Percentiles rank a stretch among this genome's conserved stretches.
phyloP scores from a whole-genome alignment of 2,888 invertebrate species.

The Lymantria monacha region DNA sequence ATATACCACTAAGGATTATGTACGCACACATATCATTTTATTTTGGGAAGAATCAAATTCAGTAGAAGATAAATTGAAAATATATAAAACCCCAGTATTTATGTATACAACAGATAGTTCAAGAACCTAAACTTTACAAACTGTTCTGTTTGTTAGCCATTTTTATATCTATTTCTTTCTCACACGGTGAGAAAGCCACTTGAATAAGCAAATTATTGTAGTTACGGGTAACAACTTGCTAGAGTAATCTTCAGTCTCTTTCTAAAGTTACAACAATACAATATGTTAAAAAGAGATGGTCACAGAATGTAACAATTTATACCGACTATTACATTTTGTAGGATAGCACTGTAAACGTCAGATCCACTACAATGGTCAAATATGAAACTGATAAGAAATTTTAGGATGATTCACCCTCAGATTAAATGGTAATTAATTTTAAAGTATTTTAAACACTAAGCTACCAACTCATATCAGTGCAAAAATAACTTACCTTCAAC shows the following conservation, averaged over 20 bases:
- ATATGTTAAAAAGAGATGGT: conserved; percentile 50
- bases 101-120: not conserved
- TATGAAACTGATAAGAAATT: conserved; percentile 65
- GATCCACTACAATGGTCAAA: conserved; percentile 61
- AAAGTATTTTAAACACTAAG: conserved; percentile 18
- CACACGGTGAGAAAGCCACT: conserved; percentile 44
- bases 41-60: too few relatives aligned
- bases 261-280: conserved; percentile 3
- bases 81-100: not conserved
- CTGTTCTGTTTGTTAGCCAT: conserved; percentile 40
- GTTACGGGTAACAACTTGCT: conserved; percentile 5
- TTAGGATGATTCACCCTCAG: conserved; percentile 51
- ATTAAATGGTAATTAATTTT: conserved; percentile 23
- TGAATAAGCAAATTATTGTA: conserved; percentile 20
- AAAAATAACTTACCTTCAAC: conserved; percentile 68
- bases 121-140: conserved; percentile 40
- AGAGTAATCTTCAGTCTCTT: conserved; percentile 16
- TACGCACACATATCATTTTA: too few relatives aligned
- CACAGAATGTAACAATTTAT: conserved; percentile 1
- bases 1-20: too few relatives aligned
- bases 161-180: conserved; percentile 65
- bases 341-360: conserved; percentile 63
- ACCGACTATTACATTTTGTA: conserved; percentile 25
- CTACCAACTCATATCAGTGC: conserved; percentile 6
- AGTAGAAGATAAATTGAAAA: too few relatives aligned